Evolutionary conservation across 2,113 vertebrate species (phyloP).

Genomic region (Gracilinanus agilis): DNA sequence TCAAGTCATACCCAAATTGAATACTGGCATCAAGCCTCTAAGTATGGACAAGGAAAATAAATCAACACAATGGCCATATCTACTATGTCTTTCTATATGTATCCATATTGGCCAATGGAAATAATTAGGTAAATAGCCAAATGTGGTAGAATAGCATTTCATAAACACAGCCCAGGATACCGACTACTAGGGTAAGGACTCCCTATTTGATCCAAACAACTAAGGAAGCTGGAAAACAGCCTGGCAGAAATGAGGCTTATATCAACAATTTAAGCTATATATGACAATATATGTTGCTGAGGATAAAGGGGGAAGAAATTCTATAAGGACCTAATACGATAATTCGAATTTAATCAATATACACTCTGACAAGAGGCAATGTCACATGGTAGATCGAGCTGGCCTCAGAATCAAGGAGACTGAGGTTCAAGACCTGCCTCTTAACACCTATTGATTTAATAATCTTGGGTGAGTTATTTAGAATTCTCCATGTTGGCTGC

Average conservation of each 20-base stretch:
- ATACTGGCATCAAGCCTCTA: background rate
- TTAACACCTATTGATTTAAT: background rate
- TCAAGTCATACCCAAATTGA: background rate
- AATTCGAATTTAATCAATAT: background rate
- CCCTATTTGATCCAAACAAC: background rate
- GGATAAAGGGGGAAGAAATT: background rate
- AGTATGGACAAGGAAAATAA: background rate
- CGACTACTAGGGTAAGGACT: background rate
- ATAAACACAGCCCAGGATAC: background rate
- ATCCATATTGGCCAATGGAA: background rate
- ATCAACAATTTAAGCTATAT: background rate
- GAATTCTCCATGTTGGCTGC: background rate
- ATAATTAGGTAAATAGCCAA: background rate
- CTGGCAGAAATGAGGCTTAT: background rate
- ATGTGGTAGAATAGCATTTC: background rate
- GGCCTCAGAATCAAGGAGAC: background rate
- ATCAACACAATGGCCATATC: background rate
- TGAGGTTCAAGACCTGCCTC: background rate
- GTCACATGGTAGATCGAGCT: background rate
- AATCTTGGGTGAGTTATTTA: too few species aligned
- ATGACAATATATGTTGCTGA: background rate
- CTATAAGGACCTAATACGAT: background rate
- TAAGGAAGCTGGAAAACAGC: background rate
- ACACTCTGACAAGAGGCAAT: background rate
- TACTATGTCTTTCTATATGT: background rate